Conservation (phyloP, 2,888 invertebrate genomes). For the Heliconius hortense region DNA sequence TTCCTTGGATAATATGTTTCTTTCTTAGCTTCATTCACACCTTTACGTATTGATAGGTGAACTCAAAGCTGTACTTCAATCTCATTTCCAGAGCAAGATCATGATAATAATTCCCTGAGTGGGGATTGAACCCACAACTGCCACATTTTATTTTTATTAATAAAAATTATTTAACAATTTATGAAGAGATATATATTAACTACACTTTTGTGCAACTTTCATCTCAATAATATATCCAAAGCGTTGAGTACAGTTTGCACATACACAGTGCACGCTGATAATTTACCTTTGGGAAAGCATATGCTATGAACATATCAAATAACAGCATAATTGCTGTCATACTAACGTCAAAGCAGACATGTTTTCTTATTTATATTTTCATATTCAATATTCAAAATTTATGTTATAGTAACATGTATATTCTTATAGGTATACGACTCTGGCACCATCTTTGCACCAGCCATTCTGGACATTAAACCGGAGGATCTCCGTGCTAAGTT, state of each 20-base stretch:
- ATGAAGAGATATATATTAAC: not conserved
- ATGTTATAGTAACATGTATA: not conserved
- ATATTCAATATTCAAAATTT: not conserved
- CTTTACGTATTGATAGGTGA: too few species aligned
- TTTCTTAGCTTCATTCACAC: too few species aligned
- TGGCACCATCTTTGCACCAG: conserved; percentile 98
- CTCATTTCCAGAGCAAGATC: not conserved
- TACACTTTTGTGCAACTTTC: not conserved
- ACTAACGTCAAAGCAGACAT: conserved; percentile 46
- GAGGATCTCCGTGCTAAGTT: conserved; percentile 96
- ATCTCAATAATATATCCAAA: conserved; percentile 56
- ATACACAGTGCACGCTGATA: conserved; percentile 64
- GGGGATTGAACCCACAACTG: not conserved
- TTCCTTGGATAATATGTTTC: too few species aligned
- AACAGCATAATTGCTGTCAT: conserved; percentile 42
- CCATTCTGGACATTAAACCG: conserved; percentile 98
- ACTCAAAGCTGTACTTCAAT: not conserved
- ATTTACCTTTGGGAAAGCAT: conserved; percentile 76
- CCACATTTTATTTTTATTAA: too few species aligned
- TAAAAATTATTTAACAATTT: not conserved
- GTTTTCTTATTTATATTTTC: not conserved
- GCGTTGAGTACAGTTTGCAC: conserved; percentile 77
- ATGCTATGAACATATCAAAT: conserved; percentile 45
- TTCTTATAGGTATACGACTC: conserved; percentile 93
- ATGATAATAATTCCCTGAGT: not conserved